phyloP scores from a whole-genome alignment of 2,888 invertebrate genomes.

The Euplagia quadripunctaria region DNA sequence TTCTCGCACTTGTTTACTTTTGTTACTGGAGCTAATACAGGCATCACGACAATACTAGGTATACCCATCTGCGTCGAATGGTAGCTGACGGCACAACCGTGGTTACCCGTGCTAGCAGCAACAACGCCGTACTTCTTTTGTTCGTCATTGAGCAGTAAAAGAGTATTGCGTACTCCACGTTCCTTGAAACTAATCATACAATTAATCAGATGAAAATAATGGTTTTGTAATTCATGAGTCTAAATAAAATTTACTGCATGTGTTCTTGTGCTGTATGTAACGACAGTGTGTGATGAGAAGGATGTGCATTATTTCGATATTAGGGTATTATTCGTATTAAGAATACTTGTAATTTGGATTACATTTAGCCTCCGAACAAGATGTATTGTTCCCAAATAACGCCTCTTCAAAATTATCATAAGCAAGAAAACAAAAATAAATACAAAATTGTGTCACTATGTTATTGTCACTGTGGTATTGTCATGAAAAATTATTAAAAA shows the following conservation, averaged over 20 bases:
- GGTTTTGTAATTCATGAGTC: not conserved
- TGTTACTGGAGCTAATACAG: conserved; percentile 94
- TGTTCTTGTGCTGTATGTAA: too few species aligned
- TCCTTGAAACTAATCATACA: conserved; percentile 93
- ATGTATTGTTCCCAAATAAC: too few species aligned
- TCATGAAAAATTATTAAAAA: too few species aligned
- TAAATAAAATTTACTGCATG: not conserved
- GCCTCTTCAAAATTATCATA: too few species aligned
- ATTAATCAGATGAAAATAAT: not conserved
- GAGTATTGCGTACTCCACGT: conserved; percentile 94
- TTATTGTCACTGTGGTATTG: too few species aligned
- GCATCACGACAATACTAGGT: conserved; percentile 96
- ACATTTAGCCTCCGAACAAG: too few species aligned
- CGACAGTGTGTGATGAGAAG: too few species aligned
- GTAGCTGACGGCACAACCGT: conserved; percentile 92
- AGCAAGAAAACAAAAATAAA: too few species aligned
- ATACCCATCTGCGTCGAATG: conserved; percentile 90
- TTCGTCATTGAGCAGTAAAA: conserved; percentile 91
- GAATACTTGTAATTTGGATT: too few species aligned
- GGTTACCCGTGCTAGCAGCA: conserved; percentile 97
- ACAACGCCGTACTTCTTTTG: conserved; percentile 93
- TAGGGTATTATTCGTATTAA: not conserved
- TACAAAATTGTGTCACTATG: too few species aligned
- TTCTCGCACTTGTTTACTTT: conserved; percentile 94
- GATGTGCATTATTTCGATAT: too few species aligned